phyloP scores from a whole-genome alignment of 2,888 invertebrate genomes.

The Oscheius sp. region DNA sequence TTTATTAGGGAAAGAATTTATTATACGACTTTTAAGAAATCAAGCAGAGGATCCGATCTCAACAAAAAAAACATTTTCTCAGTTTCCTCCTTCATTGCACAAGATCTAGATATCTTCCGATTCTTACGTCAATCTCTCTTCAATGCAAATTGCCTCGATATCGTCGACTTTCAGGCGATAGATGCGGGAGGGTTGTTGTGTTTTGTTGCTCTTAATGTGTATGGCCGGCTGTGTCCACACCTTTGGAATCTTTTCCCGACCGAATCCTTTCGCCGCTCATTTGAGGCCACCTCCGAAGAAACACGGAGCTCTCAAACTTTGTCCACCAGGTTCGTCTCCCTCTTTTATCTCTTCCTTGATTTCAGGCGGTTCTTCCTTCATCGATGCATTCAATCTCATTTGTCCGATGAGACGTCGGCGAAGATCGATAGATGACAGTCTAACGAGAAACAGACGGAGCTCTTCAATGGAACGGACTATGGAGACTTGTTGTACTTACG shows the following conservation, averaged over 20 bases:
- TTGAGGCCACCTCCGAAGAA: conserved; percentile 34
- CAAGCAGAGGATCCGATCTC: too few species aligned
- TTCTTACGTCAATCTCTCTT: background rate
- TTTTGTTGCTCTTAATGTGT: conserved; percentile 36
- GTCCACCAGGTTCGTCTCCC: conserved; percentile 48
- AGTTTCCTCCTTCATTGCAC: too few species aligned
- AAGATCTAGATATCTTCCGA: too few species aligned
- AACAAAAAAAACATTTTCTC: too few species aligned
- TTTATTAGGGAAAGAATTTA: too few species aligned
- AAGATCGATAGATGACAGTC: conserved; percentile 33
- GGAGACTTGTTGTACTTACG: conserved; percentile 47
- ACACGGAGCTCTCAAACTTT: conserved; percentile 51
- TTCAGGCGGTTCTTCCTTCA: conserved; percentile 52
- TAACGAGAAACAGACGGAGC: conserved; percentile 3
- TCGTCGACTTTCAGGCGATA: background rate
- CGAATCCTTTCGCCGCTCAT: conserved; percentile 35
- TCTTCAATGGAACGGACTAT: conserved; percentile 30
- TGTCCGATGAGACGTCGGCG: conserved; percentile 53
- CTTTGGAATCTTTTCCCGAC: conserved; percentile 44
- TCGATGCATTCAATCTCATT: conserved; percentile 52
- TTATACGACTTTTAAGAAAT: too few species aligned
- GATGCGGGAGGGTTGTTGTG: conserved; percentile 32
- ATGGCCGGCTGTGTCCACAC: conserved; percentile 32
- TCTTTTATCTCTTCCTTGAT: background rate
- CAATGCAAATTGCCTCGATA: too few species aligned